Conservation (phyloP, 2,113 vertebrate genomes). For the Sylvilagus bachmani region DNA sequence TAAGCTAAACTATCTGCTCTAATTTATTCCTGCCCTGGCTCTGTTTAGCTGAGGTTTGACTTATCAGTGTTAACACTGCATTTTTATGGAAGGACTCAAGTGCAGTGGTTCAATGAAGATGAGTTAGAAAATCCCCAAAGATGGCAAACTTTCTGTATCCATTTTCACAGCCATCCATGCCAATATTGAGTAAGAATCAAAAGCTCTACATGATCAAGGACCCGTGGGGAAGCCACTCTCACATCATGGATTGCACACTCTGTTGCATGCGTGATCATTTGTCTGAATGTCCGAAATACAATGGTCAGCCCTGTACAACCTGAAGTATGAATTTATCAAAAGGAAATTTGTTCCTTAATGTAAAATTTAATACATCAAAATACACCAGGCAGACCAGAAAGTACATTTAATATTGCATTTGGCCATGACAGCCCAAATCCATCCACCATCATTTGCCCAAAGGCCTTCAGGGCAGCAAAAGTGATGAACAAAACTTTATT, state of each 20-base stretch:
- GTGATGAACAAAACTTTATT: conserved; percentile 66
- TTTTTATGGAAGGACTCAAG: background rate
- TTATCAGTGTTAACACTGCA: background rate
- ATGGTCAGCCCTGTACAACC: conserved; percentile 8
- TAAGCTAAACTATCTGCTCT: background rate
- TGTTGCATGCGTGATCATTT: conserved; percentile 56
- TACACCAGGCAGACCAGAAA: conserved; percentile 57
- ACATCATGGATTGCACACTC: background rate
- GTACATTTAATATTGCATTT: conserved; percentile 71
- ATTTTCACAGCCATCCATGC: conserved; percentile 13
- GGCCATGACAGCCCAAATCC: conserved; percentile 32
- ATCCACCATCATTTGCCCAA: conserved; percentile 54
- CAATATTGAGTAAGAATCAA: background rate
- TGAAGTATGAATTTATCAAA: conserved; percentile 74
- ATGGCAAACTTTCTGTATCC: background rate
- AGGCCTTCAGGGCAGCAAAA: conserved; percentile 54
- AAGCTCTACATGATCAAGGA: conserved; percentile 26
- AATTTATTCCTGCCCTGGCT: background rate
- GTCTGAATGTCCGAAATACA: conserved; percentile 60
- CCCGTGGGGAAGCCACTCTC: background rate
- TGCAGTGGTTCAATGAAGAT: background rate
- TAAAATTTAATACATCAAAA: conserved; percentile 79
- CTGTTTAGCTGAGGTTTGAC: background rate
- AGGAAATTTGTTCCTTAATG: conserved; percentile 69
- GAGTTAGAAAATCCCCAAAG: background rate